phyloP scores from a whole-genome alignment of 2,888 invertebrate species.

The Aethes cnicana region DNA sequence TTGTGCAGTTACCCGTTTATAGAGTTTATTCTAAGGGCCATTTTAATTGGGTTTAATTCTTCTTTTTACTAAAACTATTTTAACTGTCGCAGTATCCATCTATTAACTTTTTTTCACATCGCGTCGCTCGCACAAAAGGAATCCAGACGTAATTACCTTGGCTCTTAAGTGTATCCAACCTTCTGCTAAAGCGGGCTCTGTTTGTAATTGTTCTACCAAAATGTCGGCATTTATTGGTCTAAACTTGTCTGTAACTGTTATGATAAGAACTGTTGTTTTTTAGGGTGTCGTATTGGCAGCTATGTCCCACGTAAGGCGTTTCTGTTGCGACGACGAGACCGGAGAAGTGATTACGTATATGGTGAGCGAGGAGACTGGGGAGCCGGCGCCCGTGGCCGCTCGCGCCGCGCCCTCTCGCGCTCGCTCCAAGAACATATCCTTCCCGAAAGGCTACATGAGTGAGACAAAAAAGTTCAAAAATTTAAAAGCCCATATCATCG shows the following conservation, averaged over 20 bases:
- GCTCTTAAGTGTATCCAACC: too few species aligned
- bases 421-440: slow-evolving; percentile 44
- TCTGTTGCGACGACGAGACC: slow-evolving; percentile 75
- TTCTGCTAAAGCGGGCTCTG: too few species aligned
- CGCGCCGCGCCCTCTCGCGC: slow-evolving; percentile 32
- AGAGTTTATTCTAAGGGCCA: too few species aligned
- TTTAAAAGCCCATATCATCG: slow-evolving; percentile 62
- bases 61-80: too few species aligned
- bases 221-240: background rate
- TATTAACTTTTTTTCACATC: too few species aligned
- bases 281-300: slow-evolving; percentile 10
- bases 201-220: background rate
- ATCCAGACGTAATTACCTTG: background rate
- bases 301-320: slow-evolving; percentile 46
- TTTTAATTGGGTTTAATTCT: too few species aligned
- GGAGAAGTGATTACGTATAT: slow-evolving; percentile 71
- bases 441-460: slow-evolving; percentile 54
- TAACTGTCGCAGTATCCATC: too few species aligned
- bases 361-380: slow-evolving; percentile 80
- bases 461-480: slow-evolving; percentile 61
- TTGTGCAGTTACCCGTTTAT: too few species aligned
- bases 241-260: too few species aligned
- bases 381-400: slow-evolving; percentile 42
- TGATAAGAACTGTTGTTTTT: slow-evolving; percentile 3
- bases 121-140: too few species aligned